These are phyloP conservation scores for Palythoa grandis DNA, from an alignment of 92 coral and sea anemone genomes.

Conservation along the genomic window DNA sequence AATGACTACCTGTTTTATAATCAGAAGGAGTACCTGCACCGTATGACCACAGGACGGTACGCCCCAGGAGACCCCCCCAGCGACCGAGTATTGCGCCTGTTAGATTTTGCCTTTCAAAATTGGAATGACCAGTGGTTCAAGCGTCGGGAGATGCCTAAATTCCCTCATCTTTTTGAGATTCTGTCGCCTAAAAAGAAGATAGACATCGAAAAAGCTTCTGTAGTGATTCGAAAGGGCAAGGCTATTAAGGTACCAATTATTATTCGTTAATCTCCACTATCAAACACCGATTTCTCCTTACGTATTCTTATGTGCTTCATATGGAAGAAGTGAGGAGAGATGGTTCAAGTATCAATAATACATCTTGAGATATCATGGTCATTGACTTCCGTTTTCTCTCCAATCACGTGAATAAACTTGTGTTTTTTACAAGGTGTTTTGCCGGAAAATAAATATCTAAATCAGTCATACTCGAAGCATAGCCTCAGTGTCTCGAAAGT, in stretches of 20 bases:
- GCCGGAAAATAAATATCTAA: too few species aligned
- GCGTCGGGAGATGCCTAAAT: conserved; percentile 65
- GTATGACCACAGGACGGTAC: conserved; percentile 84
- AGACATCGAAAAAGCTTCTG: conserved; percentile 45
- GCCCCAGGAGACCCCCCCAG: conserved; percentile 70
- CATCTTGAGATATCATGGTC: too few species aligned
- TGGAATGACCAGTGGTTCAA: conserved; percentile 91
- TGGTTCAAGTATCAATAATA: too few species aligned
- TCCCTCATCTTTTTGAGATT: conserved; percentile 56
- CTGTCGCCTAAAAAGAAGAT: background rate
- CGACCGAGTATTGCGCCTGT: conserved; percentile 65
- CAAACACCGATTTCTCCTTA: too few species aligned
- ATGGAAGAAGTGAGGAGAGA: too few species aligned
- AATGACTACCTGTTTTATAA: conserved; percentile 76
- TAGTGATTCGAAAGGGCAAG: conserved; percentile 77
- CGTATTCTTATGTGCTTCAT: too few species aligned
- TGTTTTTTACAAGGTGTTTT: too few species aligned
- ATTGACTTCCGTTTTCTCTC: too few species aligned
- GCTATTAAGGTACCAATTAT: conserved; percentile 49
- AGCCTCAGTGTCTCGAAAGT: too few species aligned
- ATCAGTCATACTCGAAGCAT: too few species aligned
- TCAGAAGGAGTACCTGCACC: conserved; percentile 79
- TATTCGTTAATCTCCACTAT: too few species aligned
- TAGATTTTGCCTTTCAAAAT: conserved; percentile 70
- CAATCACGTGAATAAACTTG: too few species aligned